Evolutionary conservation across 2,888 invertebrate genomes (phyloP), one percentile per base, ranked within the genome.

Genomic region (Lypha dubia): DNA sequence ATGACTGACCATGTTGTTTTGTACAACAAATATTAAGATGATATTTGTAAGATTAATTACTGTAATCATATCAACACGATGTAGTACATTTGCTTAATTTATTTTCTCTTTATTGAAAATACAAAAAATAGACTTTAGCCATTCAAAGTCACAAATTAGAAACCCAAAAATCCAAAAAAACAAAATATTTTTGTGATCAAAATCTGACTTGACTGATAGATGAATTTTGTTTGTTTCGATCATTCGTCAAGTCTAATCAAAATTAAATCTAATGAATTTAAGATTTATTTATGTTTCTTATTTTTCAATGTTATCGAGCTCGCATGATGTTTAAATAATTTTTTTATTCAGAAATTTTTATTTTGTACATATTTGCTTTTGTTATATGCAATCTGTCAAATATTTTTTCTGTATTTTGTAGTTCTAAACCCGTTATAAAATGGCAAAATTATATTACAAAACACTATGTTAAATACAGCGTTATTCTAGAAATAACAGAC

Each of bases 1-100:
- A 44, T 20, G 17, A 67, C 0, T 41, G 28, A 28, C 28, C 28
- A 71, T 38, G n/a, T 44, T 22, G 41, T n/a, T n/a, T n/a, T n/a
- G 28, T 3, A 17, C 35, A 70, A 28, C 53, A 60, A 51, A n/a
- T 44, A 68, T 67, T 17, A 13, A 49, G 46, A 35, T 73, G 44
- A 77, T 74, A 63, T 68, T 83, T 65, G 38, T 63, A 89, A 90
- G 90, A 90, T 90, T 90, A 90, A 90, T 90, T 89, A 87, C 89
- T 88, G 88, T 88, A 90, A 90, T 90, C 90, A 89, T 89, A 90
- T 90, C 90, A 90, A 89, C 90, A 86, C 87, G 75, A 81, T 74
- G 79, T 77, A 60, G 53, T 67, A 63, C 79, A 56, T 79, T 65
- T 79, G 41, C 53, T 51, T 67, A 51, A 58, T 24, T 60, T 51